Conservation (phyloP, 2,797 vertebrate genomes). For the Parambassis ranga region DNA sequence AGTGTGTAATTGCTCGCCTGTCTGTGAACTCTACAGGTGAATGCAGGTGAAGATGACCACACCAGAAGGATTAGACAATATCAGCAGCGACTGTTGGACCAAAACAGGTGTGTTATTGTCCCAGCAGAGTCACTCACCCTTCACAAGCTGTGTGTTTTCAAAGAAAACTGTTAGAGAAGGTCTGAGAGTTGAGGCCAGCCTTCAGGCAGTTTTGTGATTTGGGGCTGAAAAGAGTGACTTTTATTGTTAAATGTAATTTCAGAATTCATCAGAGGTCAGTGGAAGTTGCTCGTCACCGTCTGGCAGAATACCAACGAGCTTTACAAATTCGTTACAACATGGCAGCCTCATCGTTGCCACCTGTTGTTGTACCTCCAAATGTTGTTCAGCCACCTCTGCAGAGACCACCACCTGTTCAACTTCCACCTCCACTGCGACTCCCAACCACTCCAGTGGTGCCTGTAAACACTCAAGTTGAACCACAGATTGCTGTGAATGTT, state of each 20-base stretch:
- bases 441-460: not conserved
- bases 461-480: not conserved
- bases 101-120: conserved; percentile 81
- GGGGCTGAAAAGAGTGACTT: too few relatives aligned
- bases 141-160: too few relatives aligned
- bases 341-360: not conserved
- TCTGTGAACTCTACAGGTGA: conserved; percentile 22
- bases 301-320: conserved; percentile 87
- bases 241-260: not conserved
- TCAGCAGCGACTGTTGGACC: conserved; percentile 86
- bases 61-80: conserved; percentile 78
- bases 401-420: not conserved
- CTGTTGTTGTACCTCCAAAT: not conserved
- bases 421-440: not conserved
- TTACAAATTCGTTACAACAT: conserved; percentile 75
- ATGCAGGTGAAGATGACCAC: conserved; percentile 63
- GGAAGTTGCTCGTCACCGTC: conserved; percentile 80
- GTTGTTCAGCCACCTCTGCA: not conserved
- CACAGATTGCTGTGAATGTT: conserved; percentile 4
- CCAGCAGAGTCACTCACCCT: too few relatives aligned
- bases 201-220: not conserved
- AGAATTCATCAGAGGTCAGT: conserved; percentile 85
- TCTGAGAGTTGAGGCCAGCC: not conserved
- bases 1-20: not conserved
- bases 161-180: not conserved